These are phyloP conservation scores for Catamblyrhynchus diadema DNA, from an alignment of 2,797 vertebrate genomes.

Conservation along the genomic window DNA sequence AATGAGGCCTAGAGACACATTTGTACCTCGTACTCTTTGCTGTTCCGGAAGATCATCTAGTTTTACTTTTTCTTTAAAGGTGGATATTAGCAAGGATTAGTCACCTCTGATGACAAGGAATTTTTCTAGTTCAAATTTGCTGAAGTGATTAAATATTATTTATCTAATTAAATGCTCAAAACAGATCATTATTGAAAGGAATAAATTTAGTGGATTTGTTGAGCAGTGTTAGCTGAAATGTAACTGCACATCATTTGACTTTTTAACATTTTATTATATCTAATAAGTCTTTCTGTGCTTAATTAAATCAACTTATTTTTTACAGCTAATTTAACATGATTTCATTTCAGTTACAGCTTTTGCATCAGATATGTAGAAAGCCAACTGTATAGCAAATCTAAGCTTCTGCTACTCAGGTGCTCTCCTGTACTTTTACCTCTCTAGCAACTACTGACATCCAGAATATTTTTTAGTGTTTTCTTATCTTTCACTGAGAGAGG, in stretches of 20 bases:
- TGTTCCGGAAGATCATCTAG: constrained; percentile 36
- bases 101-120: constrained; percentile 77
- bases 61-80: constrained; percentile 66
- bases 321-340: constrained; percentile 83
- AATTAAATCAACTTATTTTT: constrained; percentile 85
- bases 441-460: neutral
- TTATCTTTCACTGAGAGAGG: neutral
- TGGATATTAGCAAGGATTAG: constrained; percentile 62
- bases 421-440: constrained; percentile 22
- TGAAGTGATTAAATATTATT: constrained; percentile 84
- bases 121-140: constrained; percentile 79
- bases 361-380: constrained; percentile 73
- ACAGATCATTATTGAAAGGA: constrained; percentile 84
- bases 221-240: constrained; percentile 79
- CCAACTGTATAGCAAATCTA: constrained; percentile 65
- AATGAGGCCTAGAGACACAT: constrained; percentile 69
- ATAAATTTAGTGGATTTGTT: constrained; percentile 79
- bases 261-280: constrained; percentile 85
- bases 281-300: constrained; percentile 82
- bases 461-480: neutral
- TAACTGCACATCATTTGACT: constrained; percentile 82
- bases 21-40: constrained; percentile 20
- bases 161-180: constrained; percentile 84
- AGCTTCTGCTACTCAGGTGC: constrained; percentile 57
- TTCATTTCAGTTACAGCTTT: constrained; percentile 76